Evolutionary conservation across 23 tunicate genomes (phyloP).

Genomic region (Aplidium turbinatum): DNA sequence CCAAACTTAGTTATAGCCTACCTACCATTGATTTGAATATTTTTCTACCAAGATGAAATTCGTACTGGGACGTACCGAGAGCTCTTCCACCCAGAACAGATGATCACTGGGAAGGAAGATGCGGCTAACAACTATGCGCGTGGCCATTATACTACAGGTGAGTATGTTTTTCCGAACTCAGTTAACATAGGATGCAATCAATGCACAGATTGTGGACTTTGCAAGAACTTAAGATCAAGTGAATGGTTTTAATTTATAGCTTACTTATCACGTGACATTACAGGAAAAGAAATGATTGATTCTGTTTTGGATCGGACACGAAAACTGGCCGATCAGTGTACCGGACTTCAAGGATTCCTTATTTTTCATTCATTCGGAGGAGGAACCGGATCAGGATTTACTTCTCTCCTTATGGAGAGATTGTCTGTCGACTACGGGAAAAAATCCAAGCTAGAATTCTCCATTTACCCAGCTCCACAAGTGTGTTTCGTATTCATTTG

Average conservation of each 20-base stretch:
- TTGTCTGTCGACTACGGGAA: slow-evolving; percentile 74
- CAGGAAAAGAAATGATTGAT: slow-evolving; percentile 45
- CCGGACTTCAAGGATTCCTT: slow-evolving; percentile 76
- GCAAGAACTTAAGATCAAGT: too few species aligned
- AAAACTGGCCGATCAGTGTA: slow-evolving; percentile 63
- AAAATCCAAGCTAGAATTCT: slow-evolving; percentile 71
- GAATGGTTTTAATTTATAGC: too few species aligned
- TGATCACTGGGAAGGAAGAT: slow-evolving; percentile 82
- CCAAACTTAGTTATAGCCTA: too few species aligned
- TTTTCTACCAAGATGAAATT: slow-evolving; percentile 69
- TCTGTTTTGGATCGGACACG: slow-evolving; percentile 53
- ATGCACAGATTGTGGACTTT: too few species aligned
- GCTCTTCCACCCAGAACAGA: slow-evolving; percentile 79
- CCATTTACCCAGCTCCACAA: slow-evolving; percentile 78
- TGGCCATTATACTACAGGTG: slow-evolving; percentile 73
- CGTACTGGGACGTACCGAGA: slow-evolving; percentile 76
- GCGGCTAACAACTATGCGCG: slow-evolving; percentile 85
- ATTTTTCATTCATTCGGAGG: slow-evolving; percentile 76
- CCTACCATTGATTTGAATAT: too few species aligned
- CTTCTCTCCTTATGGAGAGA: slow-evolving; percentile 73
- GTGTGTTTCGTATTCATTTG: too few species aligned
- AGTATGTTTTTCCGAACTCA: too few species aligned
- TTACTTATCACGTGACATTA: too few species aligned
- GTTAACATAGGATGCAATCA: too few species aligned
- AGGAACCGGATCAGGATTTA: slow-evolving; percentile 83